These are phyloP conservation scores for Deroptyus accipitrinus DNA, from an alignment of 2,113 vertebrate genomes.

Conservation along the genomic window DNA sequence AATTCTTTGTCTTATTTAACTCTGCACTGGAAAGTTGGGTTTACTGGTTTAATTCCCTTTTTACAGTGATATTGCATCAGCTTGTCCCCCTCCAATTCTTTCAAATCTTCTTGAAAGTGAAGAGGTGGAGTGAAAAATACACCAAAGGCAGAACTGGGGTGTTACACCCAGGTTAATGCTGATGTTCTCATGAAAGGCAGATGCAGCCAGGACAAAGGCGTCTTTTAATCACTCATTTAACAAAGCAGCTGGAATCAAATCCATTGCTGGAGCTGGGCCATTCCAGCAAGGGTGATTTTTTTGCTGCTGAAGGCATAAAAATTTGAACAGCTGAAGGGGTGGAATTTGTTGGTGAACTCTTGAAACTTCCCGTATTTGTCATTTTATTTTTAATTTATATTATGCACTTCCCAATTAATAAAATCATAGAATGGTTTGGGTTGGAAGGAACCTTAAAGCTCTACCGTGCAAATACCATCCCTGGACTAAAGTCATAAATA, in stretches of 20 bases:
- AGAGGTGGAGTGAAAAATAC: background rate
- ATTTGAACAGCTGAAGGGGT: background rate
- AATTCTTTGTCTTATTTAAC: background rate
- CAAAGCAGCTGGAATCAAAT: background rate
- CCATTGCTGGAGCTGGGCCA: background rate
- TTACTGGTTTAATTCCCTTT: background rate
- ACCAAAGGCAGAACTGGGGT: background rate
- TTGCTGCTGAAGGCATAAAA: background rate
- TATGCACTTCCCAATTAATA: background rate
- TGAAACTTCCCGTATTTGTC: background rate
- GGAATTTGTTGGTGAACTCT: background rate
- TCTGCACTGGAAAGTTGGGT: background rate
- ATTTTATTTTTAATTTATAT: background rate
- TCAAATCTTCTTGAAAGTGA: background rate
- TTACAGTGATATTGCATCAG: accelerated
- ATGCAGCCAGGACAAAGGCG: background rate
- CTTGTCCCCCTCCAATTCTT: background rate
- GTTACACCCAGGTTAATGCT: background rate
- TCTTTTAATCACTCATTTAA: background rate
- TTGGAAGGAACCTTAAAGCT: background rate
- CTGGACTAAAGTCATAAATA: background rate
- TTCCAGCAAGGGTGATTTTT: background rate
- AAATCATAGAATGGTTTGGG: no score
- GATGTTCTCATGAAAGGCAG: background rate
- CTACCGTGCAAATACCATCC: background rate